Percentiles rank a stretch among this genome's conserved stretches.
phyloP scores from a whole-genome alignment of 2,888 invertebrate species.

The Drosophila paucipuncta region DNA sequence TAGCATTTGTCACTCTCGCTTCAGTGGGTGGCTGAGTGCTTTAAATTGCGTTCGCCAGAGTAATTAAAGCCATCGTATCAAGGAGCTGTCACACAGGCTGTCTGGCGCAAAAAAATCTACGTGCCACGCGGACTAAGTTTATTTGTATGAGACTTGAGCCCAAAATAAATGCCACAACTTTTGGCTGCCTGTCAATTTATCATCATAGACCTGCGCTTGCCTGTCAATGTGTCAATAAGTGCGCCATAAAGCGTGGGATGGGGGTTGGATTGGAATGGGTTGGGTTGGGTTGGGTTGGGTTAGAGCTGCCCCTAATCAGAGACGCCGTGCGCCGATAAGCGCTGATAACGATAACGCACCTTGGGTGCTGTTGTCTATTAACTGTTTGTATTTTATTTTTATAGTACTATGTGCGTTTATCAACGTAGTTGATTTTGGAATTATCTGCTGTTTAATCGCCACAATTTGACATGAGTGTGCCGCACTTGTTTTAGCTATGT shows the following conservation, averaged over 20 bases:
- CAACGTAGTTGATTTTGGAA: constrained; percentile 72
- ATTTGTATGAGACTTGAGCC: constrained; percentile 34
- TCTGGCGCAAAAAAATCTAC: constrained; percentile 63
- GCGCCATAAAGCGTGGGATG: constrained; percentile 60
- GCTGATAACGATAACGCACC: constrained; percentile 46
- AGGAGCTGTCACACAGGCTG: constrained; percentile 47
- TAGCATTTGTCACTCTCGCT: constrained; percentile 48
- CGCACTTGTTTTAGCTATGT: constrained; percentile 69
- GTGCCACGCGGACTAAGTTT: constrained; percentile 55
- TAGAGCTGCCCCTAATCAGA: constrained; percentile 38
- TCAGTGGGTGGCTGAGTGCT: constrained; percentile 25
- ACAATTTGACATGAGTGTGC: constrained; percentile 72
- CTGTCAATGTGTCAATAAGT: constrained; percentile 81
- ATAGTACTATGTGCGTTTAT: constrained; percentile 50
- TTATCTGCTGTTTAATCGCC: constrained; percentile 77
- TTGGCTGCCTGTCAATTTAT: constrained; percentile 70
- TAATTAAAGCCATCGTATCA: constrained; percentile 66
- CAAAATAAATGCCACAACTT: constrained; percentile 66
- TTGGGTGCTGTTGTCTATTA: constrained; percentile 68
- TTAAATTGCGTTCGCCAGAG: constrained; percentile 43
- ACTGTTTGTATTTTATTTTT: constrained; percentile 41
- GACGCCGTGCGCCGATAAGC: constrained; percentile 42
- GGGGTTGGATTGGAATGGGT: background rate
- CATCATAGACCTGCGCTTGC: constrained; percentile 70
- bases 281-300: constrained; percentile 3